Percentiles rank a stretch among this genome's conserved stretches.
Conservation (phyloP, 2,888 invertebrate genomes). For the Punctoribates punctum region DNA sequence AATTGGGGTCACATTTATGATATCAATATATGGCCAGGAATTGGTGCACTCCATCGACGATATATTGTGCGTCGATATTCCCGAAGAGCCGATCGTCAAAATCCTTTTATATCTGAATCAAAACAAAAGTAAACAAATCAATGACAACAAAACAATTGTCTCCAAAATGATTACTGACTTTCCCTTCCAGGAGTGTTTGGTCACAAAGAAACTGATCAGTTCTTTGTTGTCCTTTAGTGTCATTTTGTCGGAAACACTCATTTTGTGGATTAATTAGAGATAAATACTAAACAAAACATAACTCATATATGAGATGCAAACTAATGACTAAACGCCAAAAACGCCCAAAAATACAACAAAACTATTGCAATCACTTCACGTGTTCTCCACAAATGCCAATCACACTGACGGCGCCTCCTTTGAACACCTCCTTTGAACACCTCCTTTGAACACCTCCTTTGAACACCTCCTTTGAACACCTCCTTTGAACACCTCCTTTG, state of each 20-base stretch:
- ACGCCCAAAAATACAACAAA: neutral
- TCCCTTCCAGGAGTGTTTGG: constrained; percentile 97
- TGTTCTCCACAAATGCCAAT: neutral
- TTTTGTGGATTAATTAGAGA: neutral
- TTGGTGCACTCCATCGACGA: constrained; percentile 83
- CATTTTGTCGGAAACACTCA: constrained; percentile 18
- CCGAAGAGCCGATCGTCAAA: constrained; percentile 90
- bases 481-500: too few relatives aligned
- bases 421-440: neutral
- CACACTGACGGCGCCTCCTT: neutral
- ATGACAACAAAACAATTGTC: constrained; percentile 28
- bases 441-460: too few relatives aligned
- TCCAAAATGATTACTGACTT: constrained; percentile 61
- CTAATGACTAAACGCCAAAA: constrained; percentile 1
- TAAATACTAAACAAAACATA: neutral
- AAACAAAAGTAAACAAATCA: constrained; percentile 26
- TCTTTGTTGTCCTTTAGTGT: constrained; percentile 33
- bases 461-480: too few relatives aligned
- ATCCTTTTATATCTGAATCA: constrained; percentile 83
- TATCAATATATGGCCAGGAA: constrained; percentile 61
- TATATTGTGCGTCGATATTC: constrained; percentile 97
- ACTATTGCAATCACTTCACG: neutral
- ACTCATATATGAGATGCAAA: neutral
- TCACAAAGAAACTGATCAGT: constrained; percentile 90
- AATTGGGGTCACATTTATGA: constrained; percentile 55